A percentile compares a stretch with the other conserved stretches of the same genome.
Conservation (phyloP, 2,113 vertebrate genomes). For the Eira barbara region DNA sequence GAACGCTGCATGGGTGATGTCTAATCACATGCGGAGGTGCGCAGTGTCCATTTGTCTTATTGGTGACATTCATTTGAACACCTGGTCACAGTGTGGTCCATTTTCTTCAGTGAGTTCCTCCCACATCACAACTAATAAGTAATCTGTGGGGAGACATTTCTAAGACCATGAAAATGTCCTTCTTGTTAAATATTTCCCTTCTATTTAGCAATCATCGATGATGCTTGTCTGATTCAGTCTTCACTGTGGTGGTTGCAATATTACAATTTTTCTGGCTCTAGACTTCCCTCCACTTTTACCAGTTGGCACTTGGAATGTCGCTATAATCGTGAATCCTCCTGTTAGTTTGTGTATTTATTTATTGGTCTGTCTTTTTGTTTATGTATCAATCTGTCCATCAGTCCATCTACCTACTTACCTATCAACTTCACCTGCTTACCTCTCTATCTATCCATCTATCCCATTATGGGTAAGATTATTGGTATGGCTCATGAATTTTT, state of each 20-base stretch:
- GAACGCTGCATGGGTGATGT: background rate
- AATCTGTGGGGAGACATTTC: background rate
- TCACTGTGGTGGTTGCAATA: background rate
- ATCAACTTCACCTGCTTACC: background rate
- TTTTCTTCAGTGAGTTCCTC: background rate
- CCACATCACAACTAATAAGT: background rate
- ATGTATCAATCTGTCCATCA: background rate
- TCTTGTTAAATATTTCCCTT: background rate
- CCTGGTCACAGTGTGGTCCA: background rate
- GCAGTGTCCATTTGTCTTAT: background rate
- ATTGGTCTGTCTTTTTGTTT: background rate
- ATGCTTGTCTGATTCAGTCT: background rate
- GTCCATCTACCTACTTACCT: background rate
- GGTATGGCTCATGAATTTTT: background rate
- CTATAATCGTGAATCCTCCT: background rate
- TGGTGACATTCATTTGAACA: background rate
- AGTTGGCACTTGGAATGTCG: background rate
- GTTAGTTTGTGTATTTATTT: background rate
- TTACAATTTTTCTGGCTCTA: background rate
- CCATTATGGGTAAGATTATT: background rate
- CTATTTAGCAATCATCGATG: background rate
- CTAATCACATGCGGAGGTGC: background rate
- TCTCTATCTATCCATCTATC: background rate
- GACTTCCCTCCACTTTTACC: background rate
- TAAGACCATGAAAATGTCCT: background rate